These are phyloP conservation scores for Augochlorella aurata DNA, from an alignment of 2,888 invertebrate genomes.

Conservation along the genomic window DNA sequence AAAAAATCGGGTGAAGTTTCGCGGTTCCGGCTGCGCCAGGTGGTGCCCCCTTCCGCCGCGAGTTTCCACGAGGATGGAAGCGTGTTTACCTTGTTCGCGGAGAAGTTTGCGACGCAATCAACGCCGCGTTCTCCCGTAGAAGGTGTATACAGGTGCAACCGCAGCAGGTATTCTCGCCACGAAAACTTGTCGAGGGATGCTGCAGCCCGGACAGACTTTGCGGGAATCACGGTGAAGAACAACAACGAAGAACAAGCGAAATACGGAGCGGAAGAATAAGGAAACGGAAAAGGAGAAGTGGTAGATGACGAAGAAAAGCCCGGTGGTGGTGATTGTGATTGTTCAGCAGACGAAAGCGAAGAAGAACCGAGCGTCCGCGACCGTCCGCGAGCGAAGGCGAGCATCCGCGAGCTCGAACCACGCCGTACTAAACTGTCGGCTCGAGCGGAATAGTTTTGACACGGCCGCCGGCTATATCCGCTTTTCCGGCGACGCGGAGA, in stretches of 20 bases:
- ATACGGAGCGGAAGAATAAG: no score
- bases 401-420: slow-evolving; percentile 66
- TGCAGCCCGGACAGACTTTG: no score
- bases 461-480: slow-evolving; percentile 69
- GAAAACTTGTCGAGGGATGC: no score
- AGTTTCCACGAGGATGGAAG: not conserved
- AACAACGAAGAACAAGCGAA: no score
- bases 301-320: no score
- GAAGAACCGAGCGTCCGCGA: slow-evolving; percentile 14
- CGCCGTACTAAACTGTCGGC: slow-evolving; percentile 76
- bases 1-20: no score
- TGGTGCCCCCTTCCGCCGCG: not conserved
- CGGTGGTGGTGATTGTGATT: no score
- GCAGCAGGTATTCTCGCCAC: no score
- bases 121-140: not conserved
- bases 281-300: no score
- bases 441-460: slow-evolving; percentile 78
- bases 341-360: not conserved
- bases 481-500: slow-evolving; percentile 69
- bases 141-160: not conserved
- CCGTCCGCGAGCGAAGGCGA: not conserved
- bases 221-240: no score
- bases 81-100: not conserved
- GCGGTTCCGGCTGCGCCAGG: no score
- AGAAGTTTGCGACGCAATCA: not conserved